Evolutionary conservation across 2,113 vertebrate species (phyloP), one percentile per base, ranked within the genome.

Genomic region (zebrafish (Danio rerio)): DNA sequence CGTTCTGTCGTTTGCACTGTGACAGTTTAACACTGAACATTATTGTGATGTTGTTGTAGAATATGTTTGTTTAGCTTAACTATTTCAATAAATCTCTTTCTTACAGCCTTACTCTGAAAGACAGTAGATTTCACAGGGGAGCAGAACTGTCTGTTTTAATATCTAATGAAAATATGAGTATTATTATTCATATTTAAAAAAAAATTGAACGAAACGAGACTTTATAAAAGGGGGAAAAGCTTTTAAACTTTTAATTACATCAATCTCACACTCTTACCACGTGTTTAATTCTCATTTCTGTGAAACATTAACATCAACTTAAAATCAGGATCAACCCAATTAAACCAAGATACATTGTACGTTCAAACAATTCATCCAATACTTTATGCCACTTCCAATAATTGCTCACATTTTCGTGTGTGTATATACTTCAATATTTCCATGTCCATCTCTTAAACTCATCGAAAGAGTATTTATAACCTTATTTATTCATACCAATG

Each of bases 371-470:
- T 89, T 80, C 79, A 87, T 84, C 86, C 86, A 86, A 86, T 85
- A 81, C 84, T 88, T 92, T 91, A 91, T 92, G 93, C 93, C 95
- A 94, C 50, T 59, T 78, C 42, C 65, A 63, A 78, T 73, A 81
- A 78, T 49, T 93, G 92, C 94, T 96, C 92, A 93, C 92, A 43
- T 45, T 68, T n/a, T 71, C 21, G 45, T 70, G n/a, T 49, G 16
- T 47, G n/a, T 50, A 13, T 8, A 5, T 50, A 21, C 47, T 13
- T 21, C 2, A 94, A 92, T 91, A 88, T 69, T 71, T 74, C 72
- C 91, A 93, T 87, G 86, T 94, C 91, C 92, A 69, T 85, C 91
- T 90, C 92, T 92, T 90, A 72, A 76, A 49, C 78, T 63, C 65
- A 88, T 88, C 89, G 66, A 84, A 88, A 90, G 68, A 87, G 76